Evolutionary conservation across 2,113 vertebrate genomes (phyloP).

Genomic region (Sisor rabdophorus): DNA sequence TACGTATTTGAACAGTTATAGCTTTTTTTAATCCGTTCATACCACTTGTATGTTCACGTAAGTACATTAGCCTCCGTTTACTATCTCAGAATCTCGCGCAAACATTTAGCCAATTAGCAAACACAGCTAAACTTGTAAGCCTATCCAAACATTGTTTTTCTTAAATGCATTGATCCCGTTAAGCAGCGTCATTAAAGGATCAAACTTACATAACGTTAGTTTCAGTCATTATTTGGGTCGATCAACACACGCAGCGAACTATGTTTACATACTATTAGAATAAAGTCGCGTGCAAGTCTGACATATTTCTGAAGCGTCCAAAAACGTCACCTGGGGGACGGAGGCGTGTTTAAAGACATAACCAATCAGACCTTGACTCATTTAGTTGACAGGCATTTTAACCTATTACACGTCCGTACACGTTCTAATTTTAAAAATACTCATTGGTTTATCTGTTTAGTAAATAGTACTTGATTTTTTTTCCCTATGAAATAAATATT

Average conservation of each 20-base stretch:
- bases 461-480: neutral
- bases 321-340: neutral
- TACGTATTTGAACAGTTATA: too few species aligned
- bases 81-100: neutral
- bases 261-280: neutral
- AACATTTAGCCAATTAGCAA: slow-evolving; percentile 8
- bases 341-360: neutral
- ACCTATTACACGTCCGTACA: neutral
- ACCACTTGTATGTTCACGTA: neutral
- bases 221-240: slow-evolving; percentile 20
- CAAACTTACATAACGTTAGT: slow-evolving; percentile 13
- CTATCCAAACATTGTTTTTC: neutral
- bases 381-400: neutral
- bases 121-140: neutral
- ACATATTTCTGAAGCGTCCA: neutral
- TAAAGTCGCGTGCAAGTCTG: too few species aligned
- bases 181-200: neutral
- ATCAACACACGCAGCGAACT: neutral
- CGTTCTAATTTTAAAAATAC: neutral
- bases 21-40: too few species aligned
- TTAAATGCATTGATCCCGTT: neutral
- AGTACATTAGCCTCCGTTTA: neutral
- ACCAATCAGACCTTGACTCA: neutral
- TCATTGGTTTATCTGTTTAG: too few species aligned
- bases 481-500: neutral